Conservation (phyloP, 1,140 invertebrate species). For the Probaryconus sp. region DNA sequence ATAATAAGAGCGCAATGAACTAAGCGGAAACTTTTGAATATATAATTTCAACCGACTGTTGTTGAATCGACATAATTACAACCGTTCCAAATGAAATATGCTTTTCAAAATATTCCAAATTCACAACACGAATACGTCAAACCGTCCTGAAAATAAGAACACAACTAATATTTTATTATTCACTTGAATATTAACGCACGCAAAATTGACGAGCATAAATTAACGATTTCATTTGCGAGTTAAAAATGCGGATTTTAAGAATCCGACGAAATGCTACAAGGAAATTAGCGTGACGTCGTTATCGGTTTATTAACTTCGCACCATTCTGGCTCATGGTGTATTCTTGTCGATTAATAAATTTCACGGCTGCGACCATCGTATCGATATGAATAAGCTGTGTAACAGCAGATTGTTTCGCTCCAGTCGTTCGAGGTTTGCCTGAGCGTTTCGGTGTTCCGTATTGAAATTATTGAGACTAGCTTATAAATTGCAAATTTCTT, state of each 20-base stretch:
- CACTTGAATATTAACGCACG: slow-evolving; percentile 3
- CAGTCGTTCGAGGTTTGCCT: slow-evolving; percentile 55
- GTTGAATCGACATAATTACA: slow-evolving; percentile 60
- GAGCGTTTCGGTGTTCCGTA: slow-evolving; percentile 44
- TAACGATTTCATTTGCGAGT: slow-evolving; percentile 17
- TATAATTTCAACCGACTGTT: slow-evolving; percentile 56
- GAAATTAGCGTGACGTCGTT: slow-evolving; percentile 63
- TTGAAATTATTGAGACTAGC: slow-evolving; percentile 48
- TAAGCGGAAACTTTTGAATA: slow-evolving; percentile 60
- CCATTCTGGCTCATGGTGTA: slow-evolving; percentile 59
- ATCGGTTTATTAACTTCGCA: slow-evolving; percentile 67
- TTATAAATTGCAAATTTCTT: slow-evolving; percentile 40
- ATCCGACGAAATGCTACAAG: slow-evolving; percentile 11
- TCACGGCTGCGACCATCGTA: slow-evolving; percentile 66
- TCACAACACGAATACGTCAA: slow-evolving; percentile 54
- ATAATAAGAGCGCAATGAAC: slow-evolving; percentile 61
- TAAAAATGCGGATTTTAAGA: slow-evolving; percentile 30
- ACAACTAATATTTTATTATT: too few species aligned
- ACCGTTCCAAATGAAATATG: slow-evolving; percentile 55
- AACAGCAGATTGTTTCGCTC: slow-evolving; percentile 62
- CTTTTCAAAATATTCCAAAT: slow-evolving; percentile 57
- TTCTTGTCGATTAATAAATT: slow-evolving; percentile 68
- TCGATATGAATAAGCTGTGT: slow-evolving; percentile 60
- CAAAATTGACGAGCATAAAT: slow-evolving; percentile 16
- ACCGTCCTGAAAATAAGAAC: too few species aligned